phyloP scores from a whole-genome alignment of 2,888 invertebrate species.

The Meiosimyza decipiens region DNA sequence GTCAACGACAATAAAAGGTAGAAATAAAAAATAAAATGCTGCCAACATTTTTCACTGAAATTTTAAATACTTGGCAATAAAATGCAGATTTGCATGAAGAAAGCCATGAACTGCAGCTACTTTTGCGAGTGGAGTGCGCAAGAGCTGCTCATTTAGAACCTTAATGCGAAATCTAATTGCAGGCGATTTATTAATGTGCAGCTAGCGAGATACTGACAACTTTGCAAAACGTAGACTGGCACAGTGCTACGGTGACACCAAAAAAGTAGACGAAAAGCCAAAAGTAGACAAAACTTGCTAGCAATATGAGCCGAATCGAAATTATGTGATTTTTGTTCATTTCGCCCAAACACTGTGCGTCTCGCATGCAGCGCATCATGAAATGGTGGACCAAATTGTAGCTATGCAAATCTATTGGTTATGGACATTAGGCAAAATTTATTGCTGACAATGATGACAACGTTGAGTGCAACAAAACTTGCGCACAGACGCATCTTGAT shows the following conservation, averaged over 20 bases:
- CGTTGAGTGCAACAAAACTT: slow-evolving; percentile 1
- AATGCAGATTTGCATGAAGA: slow-evolving; percentile 12
- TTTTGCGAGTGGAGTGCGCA: neutral
- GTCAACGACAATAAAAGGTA: neutral
- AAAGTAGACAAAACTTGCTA: too few species aligned
- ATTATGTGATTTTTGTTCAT: too few species aligned
- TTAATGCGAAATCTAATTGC: slow-evolving; percentile 49
- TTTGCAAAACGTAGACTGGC: neutral
- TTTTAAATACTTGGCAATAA: neutral
- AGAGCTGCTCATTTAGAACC: slow-evolving; percentile 21
- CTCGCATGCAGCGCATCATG: neutral
- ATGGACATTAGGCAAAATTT: slow-evolving; percentile 42
- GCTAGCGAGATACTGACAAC: neutral
- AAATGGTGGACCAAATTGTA: slow-evolving; percentile 10
- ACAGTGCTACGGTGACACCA: neutral
- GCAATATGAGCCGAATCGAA: too few species aligned
- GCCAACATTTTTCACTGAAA: neutral
- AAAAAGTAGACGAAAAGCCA: neutral
- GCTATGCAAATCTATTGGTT: slow-evolving; percentile 38
- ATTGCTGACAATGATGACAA: slow-evolving; percentile 22
- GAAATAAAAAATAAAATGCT: neutral
- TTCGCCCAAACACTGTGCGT: too few species aligned
- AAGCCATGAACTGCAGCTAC: neutral
- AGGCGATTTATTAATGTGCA: slow-evolving; percentile 44
- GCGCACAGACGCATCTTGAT: slow-evolving; percentile 1